Base-by-base conservation (phyloP, 1,140 invertebrate genomes). In the Diorhabda elongata region DNA sequence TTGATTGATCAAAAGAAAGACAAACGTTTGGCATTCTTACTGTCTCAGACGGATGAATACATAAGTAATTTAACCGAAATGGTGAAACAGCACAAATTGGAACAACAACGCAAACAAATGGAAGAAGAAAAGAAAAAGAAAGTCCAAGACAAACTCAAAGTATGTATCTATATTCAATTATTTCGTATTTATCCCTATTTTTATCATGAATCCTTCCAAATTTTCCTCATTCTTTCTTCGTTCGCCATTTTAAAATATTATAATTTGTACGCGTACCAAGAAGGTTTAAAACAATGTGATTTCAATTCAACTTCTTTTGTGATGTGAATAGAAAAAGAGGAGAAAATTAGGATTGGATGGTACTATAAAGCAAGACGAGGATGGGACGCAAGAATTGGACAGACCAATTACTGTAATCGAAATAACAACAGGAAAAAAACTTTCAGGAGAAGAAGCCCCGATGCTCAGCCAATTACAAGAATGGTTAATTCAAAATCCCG, bases 1-100 rank as follows among this genome's bases (percentile, higher is more conserved):
- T 88, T 99, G 58, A 98, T 99, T 78, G 98, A 99, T 90, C 96
- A 99, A 81, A 99, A 99, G 89, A 99, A 99, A 89, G 98, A 99
- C 83, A 98, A 98, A 82, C 91, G 98, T 67, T 84, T 99, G 74
- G 97, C 97, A n/a, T 99, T 98, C 87, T 85, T 99, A 47, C 85
- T 99, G 8, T 92, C 94, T 0, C 98, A 99, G 82, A 99, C 98
- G 5, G 98, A 99, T 83, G 98, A 99, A 79, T 99, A 98, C 79
- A 98, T 99, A 73, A 89, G 91, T 69, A 98, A 96, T 83, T 87
- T 99, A 44, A 97, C 95, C 0, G 93, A 97, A 82, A 97, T 98
- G 92, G 96, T 98, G 1, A 95, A 95, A 72, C 92, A 95, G 75
- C 95, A 97, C 79, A 97, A 97, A 80, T 87, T 91, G 61, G 93